These are phyloP conservation scores for Pygathrix nemaeus DNA, from an alignment of 2,113 vertebrate genomes.

Conservation along the genomic window DNA sequence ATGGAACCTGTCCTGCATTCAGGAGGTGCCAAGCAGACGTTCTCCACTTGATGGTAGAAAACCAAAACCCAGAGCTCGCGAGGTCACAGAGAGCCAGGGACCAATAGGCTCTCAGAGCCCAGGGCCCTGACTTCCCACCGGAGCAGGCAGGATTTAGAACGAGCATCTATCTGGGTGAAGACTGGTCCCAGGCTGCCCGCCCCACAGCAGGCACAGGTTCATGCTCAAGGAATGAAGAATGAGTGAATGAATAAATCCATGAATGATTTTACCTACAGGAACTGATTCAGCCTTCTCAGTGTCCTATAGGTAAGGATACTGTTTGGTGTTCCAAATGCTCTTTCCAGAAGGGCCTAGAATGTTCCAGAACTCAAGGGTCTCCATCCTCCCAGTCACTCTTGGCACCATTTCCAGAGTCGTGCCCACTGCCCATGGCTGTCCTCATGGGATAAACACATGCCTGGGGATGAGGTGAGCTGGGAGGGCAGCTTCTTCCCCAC, in stretches of 20 bases:
- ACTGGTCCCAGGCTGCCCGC: fast-evolving
- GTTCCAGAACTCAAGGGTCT: neutral
- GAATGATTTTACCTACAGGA: neutral
- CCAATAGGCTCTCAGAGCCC: fast-evolving
- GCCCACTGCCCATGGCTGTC: neutral
- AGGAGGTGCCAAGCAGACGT: neutral
- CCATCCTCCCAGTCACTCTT: fast-evolving
- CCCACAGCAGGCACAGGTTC: neutral
- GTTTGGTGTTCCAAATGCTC: neutral
- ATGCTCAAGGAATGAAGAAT: neutral
- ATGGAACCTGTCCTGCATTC: fast-evolving
- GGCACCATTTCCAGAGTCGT: neutral
- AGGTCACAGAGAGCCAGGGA: neutral
- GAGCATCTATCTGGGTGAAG: neutral
- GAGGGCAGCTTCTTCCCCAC: neutral
- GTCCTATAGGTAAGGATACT: neutral
- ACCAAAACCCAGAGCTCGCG: neutral
- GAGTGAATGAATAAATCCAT: neutral
- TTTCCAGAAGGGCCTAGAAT: neutral
- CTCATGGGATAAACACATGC: neutral
- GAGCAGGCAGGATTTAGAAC: neutral
- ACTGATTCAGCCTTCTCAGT: neutral
- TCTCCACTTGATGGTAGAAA: neutral
- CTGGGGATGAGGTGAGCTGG: neutral
- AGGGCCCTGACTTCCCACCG: neutral